phyloP scores from a whole-genome alignment of 2,113 vertebrate species.

The Serilophus lunatus region DNA sequence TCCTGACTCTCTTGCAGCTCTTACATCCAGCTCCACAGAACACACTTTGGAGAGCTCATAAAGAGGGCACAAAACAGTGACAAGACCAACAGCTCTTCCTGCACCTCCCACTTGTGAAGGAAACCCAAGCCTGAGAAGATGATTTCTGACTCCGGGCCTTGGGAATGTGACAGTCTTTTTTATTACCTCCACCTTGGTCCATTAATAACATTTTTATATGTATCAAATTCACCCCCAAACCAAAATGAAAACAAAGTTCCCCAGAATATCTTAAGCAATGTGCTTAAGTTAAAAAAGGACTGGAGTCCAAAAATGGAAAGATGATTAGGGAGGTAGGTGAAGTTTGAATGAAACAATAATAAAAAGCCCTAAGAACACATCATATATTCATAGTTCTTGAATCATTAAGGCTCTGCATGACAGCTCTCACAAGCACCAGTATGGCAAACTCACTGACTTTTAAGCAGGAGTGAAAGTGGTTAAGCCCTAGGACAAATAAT shows the following conservation, averaged over 20 bases:
- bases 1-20: background rate
- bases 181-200: background rate
- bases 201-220: slow-evolving; percentile 9
- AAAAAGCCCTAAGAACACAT: slow-evolving; percentile 58
- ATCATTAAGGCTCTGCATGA: slow-evolving; percentile 53
- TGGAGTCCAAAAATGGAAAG: slow-evolving; percentile 30
- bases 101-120: background rate
- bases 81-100: background rate
- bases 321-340: slow-evolving; percentile 30
- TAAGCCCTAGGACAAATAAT: slow-evolving; percentile 68
- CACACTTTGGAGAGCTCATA: background rate
- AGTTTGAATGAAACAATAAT: slow-evolving; percentile 50
- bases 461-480: slow-evolving; percentile 70
- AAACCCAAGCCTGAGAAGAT: background rate
- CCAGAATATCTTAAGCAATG: background rate
- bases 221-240: background rate
- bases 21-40: background rate
- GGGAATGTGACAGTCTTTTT: background rate
- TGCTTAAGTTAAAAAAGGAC: background rate
- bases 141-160: background rate
- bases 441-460: slow-evolving; percentile 59
- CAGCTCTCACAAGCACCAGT: slow-evolving; percentile 21
- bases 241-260: slow-evolving; percentile 8
- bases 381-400: slow-evolving; percentile 50
- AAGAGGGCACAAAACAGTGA: background rate